Percentiles rank a stretch among this genome's conserved stretches.
phyloP scores from a whole-genome alignment of 2,888 invertebrate genomes.

The Eupithecia insigniata region DNA sequence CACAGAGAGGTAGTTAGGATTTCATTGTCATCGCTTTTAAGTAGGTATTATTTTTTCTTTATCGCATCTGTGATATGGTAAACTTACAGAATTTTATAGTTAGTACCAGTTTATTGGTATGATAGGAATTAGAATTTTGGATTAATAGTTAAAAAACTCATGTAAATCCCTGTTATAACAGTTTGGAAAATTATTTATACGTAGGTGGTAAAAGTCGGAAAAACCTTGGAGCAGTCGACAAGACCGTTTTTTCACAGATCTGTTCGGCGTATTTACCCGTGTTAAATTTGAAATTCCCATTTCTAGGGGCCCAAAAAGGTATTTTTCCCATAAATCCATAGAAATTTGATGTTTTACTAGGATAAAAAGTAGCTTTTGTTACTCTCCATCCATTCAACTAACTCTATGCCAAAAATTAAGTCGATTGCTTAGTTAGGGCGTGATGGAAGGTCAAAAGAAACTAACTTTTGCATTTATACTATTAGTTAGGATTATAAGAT shows the following conservation, averaged over 20 bases:
- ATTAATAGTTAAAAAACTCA: not conserved
- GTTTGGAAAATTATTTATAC: not conserved
- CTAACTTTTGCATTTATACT: too few species aligned
- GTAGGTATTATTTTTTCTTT: too few species aligned
- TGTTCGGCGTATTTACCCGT: too few species aligned
- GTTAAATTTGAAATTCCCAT: too few species aligned
- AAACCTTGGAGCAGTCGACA: not conserved
- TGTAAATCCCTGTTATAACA: not conserved
- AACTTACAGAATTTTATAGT: not conserved
- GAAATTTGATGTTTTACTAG: too few species aligned
- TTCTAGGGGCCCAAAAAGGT: too few species aligned
- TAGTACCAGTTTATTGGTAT: not conserved
- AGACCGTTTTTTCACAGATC: not conserved
- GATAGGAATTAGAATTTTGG: not conserved
- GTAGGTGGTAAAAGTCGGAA: not conserved
- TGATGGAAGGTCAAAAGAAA: too few species aligned
- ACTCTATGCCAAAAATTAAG: too few species aligned
- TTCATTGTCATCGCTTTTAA: not conserved
- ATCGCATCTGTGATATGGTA: not conserved
- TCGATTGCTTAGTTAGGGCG: too few species aligned
- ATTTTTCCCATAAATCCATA: too few species aligned
- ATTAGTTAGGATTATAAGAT: not conserved
- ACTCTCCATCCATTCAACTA: too few species aligned
- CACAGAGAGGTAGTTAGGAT: constrained; percentile 20
- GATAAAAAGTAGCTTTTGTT: too few species aligned